These are phyloP conservation scores for Chesias legatella DNA, from an alignment of 2,888 invertebrate genomes.

Conservation along the genomic window DNA sequence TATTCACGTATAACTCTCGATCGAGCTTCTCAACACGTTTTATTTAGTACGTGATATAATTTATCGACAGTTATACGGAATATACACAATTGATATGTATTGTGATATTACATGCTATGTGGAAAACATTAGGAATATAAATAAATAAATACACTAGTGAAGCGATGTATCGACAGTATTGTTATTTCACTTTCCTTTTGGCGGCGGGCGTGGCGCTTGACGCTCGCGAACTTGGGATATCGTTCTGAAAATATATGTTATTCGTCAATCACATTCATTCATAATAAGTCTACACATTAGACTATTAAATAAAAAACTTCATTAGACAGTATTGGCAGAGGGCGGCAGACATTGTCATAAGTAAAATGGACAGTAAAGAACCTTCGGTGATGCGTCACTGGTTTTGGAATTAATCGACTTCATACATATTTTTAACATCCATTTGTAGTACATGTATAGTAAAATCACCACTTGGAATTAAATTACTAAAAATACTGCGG, in stretches of 20 bases:
- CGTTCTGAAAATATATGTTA: constrained; percentile 42
- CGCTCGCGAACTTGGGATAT: constrained; percentile 53
- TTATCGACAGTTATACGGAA: constrained; percentile 30
- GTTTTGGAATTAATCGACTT: no score
- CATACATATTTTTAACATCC: no score
- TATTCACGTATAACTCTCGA: constrained; percentile 51
- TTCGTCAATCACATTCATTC: no score
- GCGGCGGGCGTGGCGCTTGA: constrained; percentile 71
- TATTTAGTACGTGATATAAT: constrained; percentile 1
- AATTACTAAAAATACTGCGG: no score
- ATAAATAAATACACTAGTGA: constrained; percentile 72
- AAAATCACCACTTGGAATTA: no score
- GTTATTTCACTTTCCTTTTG: constrained; percentile 78
- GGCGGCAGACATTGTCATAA: no score
- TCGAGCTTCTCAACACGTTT: constrained; percentile 8
- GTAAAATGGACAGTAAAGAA: no score
- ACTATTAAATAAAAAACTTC: no score
- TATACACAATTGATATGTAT: constrained; percentile 69
- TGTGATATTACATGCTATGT: constrained; percentile 77
- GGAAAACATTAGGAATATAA: constrained; percentile 68
- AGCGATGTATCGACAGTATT: constrained; percentile 59
- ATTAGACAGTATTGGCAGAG: no score
- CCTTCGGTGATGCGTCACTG: no score
- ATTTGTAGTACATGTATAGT: no score
- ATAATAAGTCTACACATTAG: no score